phyloP scores from a whole-genome alignment of 2,888 invertebrate genomes.

The Habroteleia sp. region DNA sequence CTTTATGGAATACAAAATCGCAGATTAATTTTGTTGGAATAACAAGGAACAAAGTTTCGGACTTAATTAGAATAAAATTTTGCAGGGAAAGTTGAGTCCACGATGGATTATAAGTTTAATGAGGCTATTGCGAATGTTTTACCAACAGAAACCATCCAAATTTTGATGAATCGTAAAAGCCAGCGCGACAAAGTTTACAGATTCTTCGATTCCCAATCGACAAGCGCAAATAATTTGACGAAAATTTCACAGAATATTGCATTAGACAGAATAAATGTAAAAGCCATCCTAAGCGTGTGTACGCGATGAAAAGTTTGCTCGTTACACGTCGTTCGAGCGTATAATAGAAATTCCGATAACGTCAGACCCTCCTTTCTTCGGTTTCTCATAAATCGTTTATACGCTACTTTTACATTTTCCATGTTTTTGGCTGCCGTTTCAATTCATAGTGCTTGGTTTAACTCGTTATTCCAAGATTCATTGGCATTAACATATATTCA shows the following conservation, averaged over 20 bases:
- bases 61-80: background rate
- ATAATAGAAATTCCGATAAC: constrained; percentile 66
- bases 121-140: background rate
- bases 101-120: background rate
- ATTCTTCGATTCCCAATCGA: constrained; percentile 10
- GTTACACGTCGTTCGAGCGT: constrained; percentile 64
- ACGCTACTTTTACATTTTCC: constrained; percentile 62
- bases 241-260: constrained; percentile 50
- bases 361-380: constrained; percentile 61
- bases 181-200: background rate
- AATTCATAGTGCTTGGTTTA: no score
- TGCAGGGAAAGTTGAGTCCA: background rate
- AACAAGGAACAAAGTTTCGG: constrained; percentile 1
- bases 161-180: constrained; percentile 3
- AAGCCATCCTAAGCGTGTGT: constrained; percentile 52
- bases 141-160: background rate
- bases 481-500: no score
- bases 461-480: no score
- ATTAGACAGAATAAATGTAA: constrained; percentile 55
- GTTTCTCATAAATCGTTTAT: constrained; percentile 65
- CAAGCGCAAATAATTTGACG: constrained; percentile 42
- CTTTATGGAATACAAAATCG: background rate
- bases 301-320: constrained; percentile 64
- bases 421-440: constrained; percentile 52
- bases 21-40: background rate